A percentile compares a stretch with the other conserved stretches of the same genome.
These are phyloP conservation scores for Erpornis zantholeuca DNA, from an alignment of 2,113 vertebrate species.

Conservation along the genomic window DNA sequence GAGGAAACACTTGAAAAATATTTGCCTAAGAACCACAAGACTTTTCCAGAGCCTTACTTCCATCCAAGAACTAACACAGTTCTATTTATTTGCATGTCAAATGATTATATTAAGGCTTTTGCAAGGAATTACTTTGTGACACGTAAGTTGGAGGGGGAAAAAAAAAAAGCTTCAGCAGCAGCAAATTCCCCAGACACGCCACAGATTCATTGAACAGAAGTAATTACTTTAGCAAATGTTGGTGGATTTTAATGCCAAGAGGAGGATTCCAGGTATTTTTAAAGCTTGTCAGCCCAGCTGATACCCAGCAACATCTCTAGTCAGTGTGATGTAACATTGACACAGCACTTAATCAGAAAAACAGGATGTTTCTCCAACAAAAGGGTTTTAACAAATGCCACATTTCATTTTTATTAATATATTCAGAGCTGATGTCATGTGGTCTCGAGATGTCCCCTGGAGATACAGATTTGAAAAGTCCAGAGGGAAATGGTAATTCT, in stretches of 20 bases:
- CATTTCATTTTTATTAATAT: not conserved
- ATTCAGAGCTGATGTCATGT: conserved; percentile 4
- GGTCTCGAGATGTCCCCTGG: not conserved
- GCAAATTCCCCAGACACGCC: not conserved
- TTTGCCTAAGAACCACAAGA: conserved; percentile 3
- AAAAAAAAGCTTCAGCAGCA: not conserved
- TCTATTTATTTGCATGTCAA: not conserved
- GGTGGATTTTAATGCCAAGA: conserved; percentile 21
- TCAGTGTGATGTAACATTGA: not conserved
- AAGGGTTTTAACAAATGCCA: not conserved
- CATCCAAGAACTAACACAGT: not conserved
- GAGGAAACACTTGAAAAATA: conserved; percentile 1
- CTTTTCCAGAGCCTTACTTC: not conserved
- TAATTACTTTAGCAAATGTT: conserved; percentile 62
- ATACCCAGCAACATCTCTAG: not conserved
- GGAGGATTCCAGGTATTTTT: conserved; percentile 26
- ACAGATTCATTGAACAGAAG: conserved; percentile 7
- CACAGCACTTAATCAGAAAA: not conserved
- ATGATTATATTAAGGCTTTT: not conserved
- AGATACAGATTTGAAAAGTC: not conserved
- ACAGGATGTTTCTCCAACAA: not conserved
- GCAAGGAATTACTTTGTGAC: not conserved
- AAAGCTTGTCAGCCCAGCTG: not conserved
- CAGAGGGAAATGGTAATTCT: not conserved
- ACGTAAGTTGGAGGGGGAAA: not conserved